Conservation (phyloP, 2,113 vertebrate species). For the Microtus ochrogaster region DNA sequence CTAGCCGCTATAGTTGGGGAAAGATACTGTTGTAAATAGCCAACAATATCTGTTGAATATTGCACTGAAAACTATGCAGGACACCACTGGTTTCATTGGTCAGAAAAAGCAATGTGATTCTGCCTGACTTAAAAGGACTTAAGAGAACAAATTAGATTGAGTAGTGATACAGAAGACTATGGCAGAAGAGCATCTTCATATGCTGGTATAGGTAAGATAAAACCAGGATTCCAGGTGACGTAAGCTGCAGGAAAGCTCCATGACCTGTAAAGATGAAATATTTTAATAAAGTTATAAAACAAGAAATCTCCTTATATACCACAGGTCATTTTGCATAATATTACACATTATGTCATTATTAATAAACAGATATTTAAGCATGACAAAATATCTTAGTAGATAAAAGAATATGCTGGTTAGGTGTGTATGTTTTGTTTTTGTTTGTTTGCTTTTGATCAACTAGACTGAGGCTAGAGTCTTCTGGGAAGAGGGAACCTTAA, state of each 20-base stretch:
- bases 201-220: neutral
- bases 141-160: neutral
- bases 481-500: neutral
- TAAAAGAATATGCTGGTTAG: neutral
- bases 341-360: neutral
- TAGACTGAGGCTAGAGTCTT: neutral
- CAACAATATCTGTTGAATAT: neutral
- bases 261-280: neutral
- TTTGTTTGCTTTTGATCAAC: neutral
- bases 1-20: neutral
- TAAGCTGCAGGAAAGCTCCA: neutral
- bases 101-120: neutral
- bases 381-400: neutral
- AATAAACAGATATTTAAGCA: neutral
- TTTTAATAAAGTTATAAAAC: neutral
- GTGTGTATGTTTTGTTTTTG: neutral
- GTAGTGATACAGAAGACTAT: neutral
- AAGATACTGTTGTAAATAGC: neutral
- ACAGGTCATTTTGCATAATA: neutral
- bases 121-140: neutral
- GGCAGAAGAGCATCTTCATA: neutral
- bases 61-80: neutral
- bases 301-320: neutral
- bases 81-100: neutral
- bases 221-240: neutral